Evolutionary conservation across 2,888 invertebrate genomes (phyloP).

Genomic region (Orthosia gracilis): DNA sequence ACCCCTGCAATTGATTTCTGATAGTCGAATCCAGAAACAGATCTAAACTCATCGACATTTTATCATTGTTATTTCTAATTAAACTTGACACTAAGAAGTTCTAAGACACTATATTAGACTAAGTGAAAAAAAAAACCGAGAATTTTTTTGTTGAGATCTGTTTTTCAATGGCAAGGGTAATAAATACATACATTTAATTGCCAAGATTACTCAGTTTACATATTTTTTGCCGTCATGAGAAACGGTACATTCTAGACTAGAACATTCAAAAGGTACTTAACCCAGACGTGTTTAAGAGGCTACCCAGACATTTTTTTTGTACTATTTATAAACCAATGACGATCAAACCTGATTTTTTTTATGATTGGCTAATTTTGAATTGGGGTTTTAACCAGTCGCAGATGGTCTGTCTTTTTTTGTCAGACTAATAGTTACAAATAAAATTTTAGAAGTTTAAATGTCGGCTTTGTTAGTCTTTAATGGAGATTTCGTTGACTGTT

Average conservation of each 20-base stretch:
- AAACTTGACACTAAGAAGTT: background rate
- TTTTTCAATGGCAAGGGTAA: background rate
- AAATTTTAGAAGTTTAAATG: background rate
- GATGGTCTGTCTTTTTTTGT: background rate
- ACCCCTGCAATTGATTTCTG: background rate
- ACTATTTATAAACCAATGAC: background rate
- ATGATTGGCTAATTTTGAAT: background rate
- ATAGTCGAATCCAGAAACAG: background rate
- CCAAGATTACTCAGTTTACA: background rate
- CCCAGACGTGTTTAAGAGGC: background rate
- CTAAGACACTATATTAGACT: background rate
- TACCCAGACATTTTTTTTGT: background rate
- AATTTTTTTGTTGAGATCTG: background rate
- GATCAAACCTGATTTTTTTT: background rate
- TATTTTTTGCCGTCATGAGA: background rate
- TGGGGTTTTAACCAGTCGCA: background rate
- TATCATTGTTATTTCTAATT: background rate
- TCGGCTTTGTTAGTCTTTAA: background rate
- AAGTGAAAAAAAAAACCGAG: no score
- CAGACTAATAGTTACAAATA: background rate
- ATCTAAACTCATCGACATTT: background rate
- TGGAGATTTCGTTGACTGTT: no score
- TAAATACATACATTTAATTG: background rate
- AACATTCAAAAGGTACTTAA: background rate
- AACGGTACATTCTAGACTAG: conserved; percentile 3